Base-by-base conservation (phyloP, 1,140 invertebrate genomes). In the Glomeris maerens region DNA sequence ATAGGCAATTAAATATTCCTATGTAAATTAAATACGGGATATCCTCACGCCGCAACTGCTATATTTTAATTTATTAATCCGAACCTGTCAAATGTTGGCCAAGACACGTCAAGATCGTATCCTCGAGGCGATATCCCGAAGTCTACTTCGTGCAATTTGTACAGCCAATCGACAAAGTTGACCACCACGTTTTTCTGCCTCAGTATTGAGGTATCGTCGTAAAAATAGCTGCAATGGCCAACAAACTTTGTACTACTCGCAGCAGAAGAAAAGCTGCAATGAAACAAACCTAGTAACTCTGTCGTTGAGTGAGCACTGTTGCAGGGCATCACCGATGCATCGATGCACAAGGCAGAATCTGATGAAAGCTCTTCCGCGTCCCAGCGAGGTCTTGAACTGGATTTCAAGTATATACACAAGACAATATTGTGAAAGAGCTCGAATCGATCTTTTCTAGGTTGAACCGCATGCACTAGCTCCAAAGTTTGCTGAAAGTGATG, bases 21-120 rank as follows among this genome's bases (percentile, higher is more conserved):
- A 36, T 17, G 25, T 28, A 49, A 51, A 22, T 38, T 23, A 22
- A 50, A 52, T 38, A 48, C 10, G 29, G 21, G 36, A 27, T 31
- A n/a, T 29, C 49, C 53, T n/a, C n/a, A n/a, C n/a, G n/a, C n/a
- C n/a, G n/a, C n/a, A n/a, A n/a, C n/a, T n/a, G n/a, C n/a, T n/a
- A n/a, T n/a, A n/a, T n/a, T n/a, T n/a, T n/a, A n/a, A n/a, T n/a
- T n/a, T n/a, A n/a, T n/a, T 14, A 41, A 27, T 57, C n/a, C n/a
- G n/a, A n/a, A 72, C 68, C 64, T 66, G 42, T 68, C 62, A 63
- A 71, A 72, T 45, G 66, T 65, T 3, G 71, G 71, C 70, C 70
- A 72, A 10, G 61, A 57, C 49, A 61, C 62, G 52, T 72, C 71
- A 39, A 72, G 61, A 56, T 72, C 70, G 57, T 67, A 66, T 50